Conservation (phyloP, 2,797 vertebrate genomes). For the Anniella stebbinsi region DNA sequence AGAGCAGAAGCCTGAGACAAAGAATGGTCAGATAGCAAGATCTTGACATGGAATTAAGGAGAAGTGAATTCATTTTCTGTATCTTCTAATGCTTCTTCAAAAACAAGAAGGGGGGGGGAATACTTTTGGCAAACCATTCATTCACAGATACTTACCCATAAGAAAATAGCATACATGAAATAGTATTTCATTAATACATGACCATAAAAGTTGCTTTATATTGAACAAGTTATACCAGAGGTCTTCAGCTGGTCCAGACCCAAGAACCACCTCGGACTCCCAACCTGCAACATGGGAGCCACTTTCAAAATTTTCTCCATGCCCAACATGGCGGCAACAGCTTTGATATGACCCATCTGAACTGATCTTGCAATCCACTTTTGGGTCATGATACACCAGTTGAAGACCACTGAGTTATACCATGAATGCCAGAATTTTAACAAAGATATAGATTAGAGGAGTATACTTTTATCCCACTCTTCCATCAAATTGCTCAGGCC, state of each 20-base stretch:
- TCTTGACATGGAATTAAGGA: not conserved
- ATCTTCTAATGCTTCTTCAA: not conserved
- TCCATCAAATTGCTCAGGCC: not conserved
- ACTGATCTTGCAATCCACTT: no score
- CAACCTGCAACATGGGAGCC: no score
- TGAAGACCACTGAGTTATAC: not conserved
- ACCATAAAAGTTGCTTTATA: not conserved
- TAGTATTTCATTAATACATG: not conserved
- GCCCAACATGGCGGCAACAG: no score
- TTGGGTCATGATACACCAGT: no score
- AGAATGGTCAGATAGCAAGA: not conserved
- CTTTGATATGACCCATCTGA: no score
- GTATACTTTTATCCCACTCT: not conserved
- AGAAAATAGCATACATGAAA: not conserved
- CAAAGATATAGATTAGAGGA: not conserved
- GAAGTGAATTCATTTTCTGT: slow-evolving; percentile 12
- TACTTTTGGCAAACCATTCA: not conserved
- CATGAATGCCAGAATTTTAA: not conserved
- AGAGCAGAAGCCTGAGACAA: not conserved
- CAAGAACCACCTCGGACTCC: no score
- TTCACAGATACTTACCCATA: not conserved
- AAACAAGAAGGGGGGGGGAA: no score
- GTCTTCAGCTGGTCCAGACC: no score
- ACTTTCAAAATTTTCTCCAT: no score
- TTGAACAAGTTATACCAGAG: not conserved